Conservation (phyloP, 2,797 vertebrate species). For the Potorous gilbertii region DNA sequence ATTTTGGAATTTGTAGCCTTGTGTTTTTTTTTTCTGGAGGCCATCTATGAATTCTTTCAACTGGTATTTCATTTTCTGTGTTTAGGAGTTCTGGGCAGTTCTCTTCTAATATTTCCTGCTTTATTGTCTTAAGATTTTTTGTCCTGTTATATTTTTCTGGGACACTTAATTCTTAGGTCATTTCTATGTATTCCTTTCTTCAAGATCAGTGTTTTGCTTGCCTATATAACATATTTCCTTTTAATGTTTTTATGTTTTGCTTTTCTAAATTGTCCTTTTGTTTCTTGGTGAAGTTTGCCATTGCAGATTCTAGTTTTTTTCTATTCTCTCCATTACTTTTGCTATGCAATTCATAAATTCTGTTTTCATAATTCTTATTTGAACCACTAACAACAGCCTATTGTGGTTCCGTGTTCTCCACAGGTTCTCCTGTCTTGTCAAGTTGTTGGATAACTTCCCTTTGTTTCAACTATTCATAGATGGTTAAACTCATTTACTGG, state of each 20-base stretch:
- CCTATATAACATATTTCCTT: background rate
- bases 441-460: background rate
- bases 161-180: background rate
- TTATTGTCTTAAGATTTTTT: background rate
- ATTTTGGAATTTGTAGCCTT: background rate
- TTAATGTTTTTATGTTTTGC: background rate
- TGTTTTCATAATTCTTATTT: background rate
- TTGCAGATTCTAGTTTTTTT: background rate
- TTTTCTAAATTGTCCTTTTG: background rate
- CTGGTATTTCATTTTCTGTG: background rate
- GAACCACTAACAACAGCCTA: background rate
- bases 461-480: background rate
- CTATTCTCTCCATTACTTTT: background rate
- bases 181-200: background rate
- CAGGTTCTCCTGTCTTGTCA: background rate
- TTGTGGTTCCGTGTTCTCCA: background rate
- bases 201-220: background rate
- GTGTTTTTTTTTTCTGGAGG: background rate
- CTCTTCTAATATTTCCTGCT: background rate
- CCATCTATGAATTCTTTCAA: background rate
- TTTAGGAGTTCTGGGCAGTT: background rate
- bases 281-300: background rate
- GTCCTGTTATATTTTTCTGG: background rate
- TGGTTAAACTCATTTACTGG: background rate
- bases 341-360: background rate